phyloP scores from a whole-genome alignment of 30 jellyfish, hydroid and myxozoan genomes.

The Catostylus mosaicus region DNA sequence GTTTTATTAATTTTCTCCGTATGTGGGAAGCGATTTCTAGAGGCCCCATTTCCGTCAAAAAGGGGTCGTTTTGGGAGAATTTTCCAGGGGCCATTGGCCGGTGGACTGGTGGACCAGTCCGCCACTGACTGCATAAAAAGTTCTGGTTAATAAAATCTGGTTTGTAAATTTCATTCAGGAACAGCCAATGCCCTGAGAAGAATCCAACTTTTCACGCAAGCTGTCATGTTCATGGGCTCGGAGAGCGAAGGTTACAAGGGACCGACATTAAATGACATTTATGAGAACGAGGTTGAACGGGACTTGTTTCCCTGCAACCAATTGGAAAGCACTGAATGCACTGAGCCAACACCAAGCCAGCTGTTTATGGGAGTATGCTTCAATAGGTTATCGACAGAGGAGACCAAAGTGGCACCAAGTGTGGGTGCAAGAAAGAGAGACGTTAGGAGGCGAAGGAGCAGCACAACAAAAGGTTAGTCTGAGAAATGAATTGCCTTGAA shows the following conservation, averaged over 20 bases:
- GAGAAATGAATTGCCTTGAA: no score
- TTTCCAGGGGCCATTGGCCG: no score
- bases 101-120: no score
- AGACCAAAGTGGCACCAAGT: neutral
- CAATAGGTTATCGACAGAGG: constrained; percentile 13
- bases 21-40: no score
- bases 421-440: constrained; percentile 8
- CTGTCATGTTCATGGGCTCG: constrained; percentile 43
- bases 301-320: constrained; percentile 3
- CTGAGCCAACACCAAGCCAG: constrained; percentile 57
- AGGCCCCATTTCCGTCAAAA: no score
- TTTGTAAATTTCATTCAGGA: neutral
- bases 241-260: constrained; percentile 52
- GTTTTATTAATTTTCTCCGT: no score
- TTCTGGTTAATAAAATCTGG: neutral
- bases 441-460: neutral
- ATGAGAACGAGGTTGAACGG: constrained; percentile 19
- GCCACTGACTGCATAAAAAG: no score
- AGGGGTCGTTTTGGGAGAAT: no score
- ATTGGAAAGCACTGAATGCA: constrained; percentile 9
- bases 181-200: constrained; percentile 43
- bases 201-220: constrained; percentile 31
- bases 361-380: constrained; percentile 40
- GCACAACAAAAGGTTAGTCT: neutral
- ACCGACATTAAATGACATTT: constrained; percentile 49